Base-by-base conservation (phyloP, 2,888 invertebrate species). In the Tetragonisca angustula region DNA sequence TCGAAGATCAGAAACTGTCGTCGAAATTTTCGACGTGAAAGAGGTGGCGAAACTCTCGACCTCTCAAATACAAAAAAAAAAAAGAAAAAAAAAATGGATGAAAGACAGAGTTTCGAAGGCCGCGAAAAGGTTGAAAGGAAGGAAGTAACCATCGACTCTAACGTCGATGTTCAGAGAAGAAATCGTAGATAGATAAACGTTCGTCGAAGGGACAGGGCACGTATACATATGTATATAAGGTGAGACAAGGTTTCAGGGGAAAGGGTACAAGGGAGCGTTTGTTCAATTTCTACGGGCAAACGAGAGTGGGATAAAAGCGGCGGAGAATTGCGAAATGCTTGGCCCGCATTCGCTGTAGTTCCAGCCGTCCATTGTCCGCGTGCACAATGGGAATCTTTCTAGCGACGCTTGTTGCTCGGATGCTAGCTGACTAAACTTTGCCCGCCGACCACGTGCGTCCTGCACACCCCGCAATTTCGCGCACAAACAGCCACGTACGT, bases 311-410 rank as follows among this genome's bases (percentile, higher is more conserved):
- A 84, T 85, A 84, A 85, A 85, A 81, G 86, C 73, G 68, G 81
- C 65, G 81, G 79, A 80, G 87, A 88, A 89, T 82, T 83, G 85
- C 87, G 85, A 79, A 86, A 86, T 87, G 87, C 82, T 86, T 87
- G 84, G 87, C 85, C 85, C 85, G 86, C 79, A 85, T 87, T 87
- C 85, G 85, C 86, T 56, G 80, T 85, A 85, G 86, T 82, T 85
- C 74, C 85, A 88, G 85, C 80, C 85, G 84, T 79, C 88, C 85
- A 91, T 91, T 91, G 91, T 91, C 83, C 89, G 87, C 84, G 65
- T 65, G 71, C 78, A 90, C 91, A 91, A 91, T 91, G 85, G 90
- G 81, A 85, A 88, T 90, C 91, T 90, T 91, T 91, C 87, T 90
- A 59, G 79, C 84, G 81, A 67, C 83, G 91, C 90, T 91, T 91